Base-by-base conservation (phyloP, 2,888 invertebrate genomes). In the Oscheius sp. region DNA sequence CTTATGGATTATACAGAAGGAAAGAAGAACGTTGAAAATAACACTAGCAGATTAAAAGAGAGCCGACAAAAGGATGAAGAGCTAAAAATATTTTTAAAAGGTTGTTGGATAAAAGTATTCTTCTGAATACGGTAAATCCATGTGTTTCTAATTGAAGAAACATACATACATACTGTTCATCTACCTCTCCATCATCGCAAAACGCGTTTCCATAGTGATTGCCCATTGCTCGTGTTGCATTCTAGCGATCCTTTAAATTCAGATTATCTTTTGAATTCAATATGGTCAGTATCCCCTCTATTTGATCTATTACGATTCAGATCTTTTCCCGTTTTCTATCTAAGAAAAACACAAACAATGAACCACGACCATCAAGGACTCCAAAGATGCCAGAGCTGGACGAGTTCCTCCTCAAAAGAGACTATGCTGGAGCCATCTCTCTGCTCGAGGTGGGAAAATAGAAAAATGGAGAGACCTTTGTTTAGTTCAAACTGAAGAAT, bases 391-490 rank as follows among this genome's bases (percentile, higher is more conserved):
- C 93, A 0, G 92, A 92, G 73, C 89, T 97, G 14, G 94, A 95
- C 84, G 94, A 95, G 82, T 96, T 94, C 86, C 88, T 98, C 20
- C 88, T 91, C 24, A 92, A 91, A 81, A 90, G 96, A 50, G 98
- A 98, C 87, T 98, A 96, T 86, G 92, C 92, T 0, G 98, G 97
- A 8, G 95, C 95, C 0, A 90, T 95, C 22, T 94, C 96, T 0
- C 89, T 95, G 80, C 88, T 97, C 4, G 95, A 96, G 90, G 95
- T 94, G 78, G 41, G 67, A 74, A 66, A 50, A 70, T 28, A 22
- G 26, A 71, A 68, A 17, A 50, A 67, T 9, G 26, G 50, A 59
- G n/a, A n/a, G n/a, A n/a, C n/a, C n/a, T n/a, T 12, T 20, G 41
- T 72, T 63, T 44, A 72, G 72, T 70, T 67, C 57, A 64, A 68